A percentile compares a stretch with the other conserved stretches of the same genome.
Evolutionary conservation across 2,113 vertebrate genomes (phyloP).

Genomic region (Passer domesticus): DNA sequence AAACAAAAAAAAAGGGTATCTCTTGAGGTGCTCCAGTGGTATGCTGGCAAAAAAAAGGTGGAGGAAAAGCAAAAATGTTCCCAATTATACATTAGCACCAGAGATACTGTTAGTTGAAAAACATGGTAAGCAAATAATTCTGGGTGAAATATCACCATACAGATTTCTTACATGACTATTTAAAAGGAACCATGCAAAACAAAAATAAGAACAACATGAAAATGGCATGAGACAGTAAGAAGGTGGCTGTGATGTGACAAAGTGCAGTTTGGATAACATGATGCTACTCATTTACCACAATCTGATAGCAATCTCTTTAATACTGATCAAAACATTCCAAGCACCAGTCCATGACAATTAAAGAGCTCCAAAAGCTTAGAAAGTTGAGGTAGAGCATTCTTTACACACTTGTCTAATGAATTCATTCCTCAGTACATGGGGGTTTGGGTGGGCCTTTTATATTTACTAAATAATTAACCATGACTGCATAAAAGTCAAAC

Average conservation of each 20-base stretch:
- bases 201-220: constrained; percentile 7
- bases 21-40: constrained; percentile 22
- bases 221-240: neutral
- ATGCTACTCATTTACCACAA: neutral
- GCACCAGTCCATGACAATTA: neutral
- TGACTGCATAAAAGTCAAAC: neutral
- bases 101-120: constrained; percentile 19
- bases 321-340: neutral
- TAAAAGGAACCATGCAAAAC: neutral
- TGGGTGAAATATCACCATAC: neutral
- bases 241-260: neutral
- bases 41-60: neutral
- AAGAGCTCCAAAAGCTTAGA: neutral
- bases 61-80: constrained; percentile 19
- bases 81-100: neutral
- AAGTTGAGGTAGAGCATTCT: neutral
- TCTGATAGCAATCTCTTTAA: neutral
- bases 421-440: neutral
- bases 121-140: neutral
- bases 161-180: neutral
- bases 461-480: neutral
- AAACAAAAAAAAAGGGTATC: neutral
- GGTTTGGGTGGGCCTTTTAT: neutral
- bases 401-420: neutral
- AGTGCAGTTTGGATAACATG: neutral